Evolutionary conservation across 1,140 invertebrate genomes (phyloP).

Genomic region (Bemisia tabaci): DNA sequence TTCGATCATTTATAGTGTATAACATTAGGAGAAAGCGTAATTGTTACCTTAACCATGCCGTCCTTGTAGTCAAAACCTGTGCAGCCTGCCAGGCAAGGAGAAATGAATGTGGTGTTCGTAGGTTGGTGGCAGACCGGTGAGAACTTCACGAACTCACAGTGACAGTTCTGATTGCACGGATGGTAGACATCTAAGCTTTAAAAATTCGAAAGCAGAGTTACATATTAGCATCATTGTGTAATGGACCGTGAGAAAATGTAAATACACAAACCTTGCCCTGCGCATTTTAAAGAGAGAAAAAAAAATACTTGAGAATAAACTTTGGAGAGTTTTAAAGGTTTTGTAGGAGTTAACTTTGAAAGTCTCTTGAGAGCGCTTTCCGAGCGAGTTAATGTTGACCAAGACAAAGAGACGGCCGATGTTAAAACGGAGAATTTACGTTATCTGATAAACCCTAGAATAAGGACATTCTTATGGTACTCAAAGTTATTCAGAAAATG

Average conservation of each 20-base stretch:
- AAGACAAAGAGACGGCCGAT: too few species aligned
- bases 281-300: too few species aligned
- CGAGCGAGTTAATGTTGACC: constrained; percentile 23
- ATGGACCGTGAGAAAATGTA: too few species aligned
- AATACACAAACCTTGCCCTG: too few species aligned
- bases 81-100: constrained; percentile 56
- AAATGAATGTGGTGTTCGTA: constrained; percentile 44
- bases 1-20: too few species aligned
- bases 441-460: too few species aligned
- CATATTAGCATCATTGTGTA: neutral
- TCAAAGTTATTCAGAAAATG: too few species aligned
- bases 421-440: too few species aligned
- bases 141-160: constrained; percentile 46
- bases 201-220: constrained; percentile 11
- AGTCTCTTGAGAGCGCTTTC: neutral
- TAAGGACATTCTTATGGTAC: too few species aligned
- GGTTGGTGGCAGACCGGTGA: constrained; percentile 49
- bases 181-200: constrained; percentile 33
- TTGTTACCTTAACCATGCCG: constrained; percentile 18
- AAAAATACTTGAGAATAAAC: constrained; percentile 5
- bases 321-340: constrained; percentile 6
- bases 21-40: neutral
- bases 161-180: constrained; percentile 45
- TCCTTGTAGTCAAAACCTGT: constrained; percentile 27
- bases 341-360: neutral